Percentiles rank a stretch among this genome's conserved stretches.
Evolutionary conservation across 2,888 invertebrate species (phyloP).

Genomic region (Exocentrus adspersus): DNA sequence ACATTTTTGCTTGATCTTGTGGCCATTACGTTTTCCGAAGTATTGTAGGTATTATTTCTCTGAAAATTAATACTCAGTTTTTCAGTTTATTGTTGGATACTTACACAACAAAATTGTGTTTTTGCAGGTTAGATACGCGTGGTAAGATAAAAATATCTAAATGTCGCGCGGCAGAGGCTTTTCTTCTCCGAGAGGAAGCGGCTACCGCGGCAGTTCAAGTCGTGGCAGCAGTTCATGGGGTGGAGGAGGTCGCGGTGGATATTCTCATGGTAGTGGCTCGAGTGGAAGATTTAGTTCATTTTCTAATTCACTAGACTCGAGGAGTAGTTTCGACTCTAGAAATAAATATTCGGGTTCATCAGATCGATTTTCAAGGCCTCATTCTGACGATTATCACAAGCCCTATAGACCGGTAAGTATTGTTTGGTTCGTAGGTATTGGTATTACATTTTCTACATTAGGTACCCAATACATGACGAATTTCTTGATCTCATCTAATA

Average conservation of each 20-base stretch:
- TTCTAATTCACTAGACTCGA: constrained; percentile 32
- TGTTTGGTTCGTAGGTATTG: no score
- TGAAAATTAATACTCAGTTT: no score
- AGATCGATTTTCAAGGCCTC: constrained; percentile 54
- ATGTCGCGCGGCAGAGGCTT: constrained; percentile 55
- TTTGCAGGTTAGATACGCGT: no score
- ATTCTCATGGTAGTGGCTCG: constrained; percentile 23
- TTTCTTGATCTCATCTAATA: no score
- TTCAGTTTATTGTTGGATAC: no score
- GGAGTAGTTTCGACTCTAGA: constrained; percentile 54
- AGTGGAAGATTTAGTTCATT: constrained; percentile 38
- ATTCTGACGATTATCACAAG: constrained; percentile 57
- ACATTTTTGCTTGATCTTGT: no score
- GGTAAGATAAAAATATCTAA: background rate
- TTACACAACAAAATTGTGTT: no score
- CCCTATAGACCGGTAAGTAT: constrained; percentile 57
- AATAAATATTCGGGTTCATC: constrained; percentile 53
- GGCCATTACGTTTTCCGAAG: no score
- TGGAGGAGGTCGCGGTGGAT: background rate
- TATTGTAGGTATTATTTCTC: no score
- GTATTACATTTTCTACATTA: no score
- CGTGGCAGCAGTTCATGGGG: constrained; percentile 48
- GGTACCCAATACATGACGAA: no score
- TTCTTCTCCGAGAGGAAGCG: constrained; percentile 50
- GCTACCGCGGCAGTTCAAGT: constrained; percentile 46